These are phyloP conservation scores for Turritopsis rubra DNA, from an alignment of 30 jellyfish, hydroid and myxozoan genomes.

Conservation along the genomic window DNA sequence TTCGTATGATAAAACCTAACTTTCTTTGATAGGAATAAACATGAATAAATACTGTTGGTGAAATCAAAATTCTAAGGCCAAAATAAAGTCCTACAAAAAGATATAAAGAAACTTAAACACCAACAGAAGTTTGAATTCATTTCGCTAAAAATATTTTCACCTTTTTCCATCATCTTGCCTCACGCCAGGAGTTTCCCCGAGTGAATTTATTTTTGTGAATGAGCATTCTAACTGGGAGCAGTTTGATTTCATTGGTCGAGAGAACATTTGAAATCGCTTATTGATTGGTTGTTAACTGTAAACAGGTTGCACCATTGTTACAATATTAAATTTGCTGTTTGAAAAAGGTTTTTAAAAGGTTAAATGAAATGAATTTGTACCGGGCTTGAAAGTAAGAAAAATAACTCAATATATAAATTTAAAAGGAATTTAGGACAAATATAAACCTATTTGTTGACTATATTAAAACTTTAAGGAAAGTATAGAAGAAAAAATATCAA, in stretches of 20 bases:
- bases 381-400: slow-evolving; percentile 2
- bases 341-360: background rate
- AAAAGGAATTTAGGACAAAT: background rate
- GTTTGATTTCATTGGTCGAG: background rate
- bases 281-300: slow-evolving; percentile 39
- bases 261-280: slow-evolving; percentile 25
- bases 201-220: slow-evolving; percentile 24
- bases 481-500: background rate
- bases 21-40: no score
- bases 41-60: background rate
- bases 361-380: background rate
- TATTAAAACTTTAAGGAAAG: background rate
- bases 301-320: slow-evolving; percentile 77
- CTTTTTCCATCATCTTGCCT: slow-evolving; percentile 29
- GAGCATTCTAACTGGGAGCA: slow-evolving; percentile 32
- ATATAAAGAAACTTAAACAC: no score
- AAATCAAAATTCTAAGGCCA: background rate
- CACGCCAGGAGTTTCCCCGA: slow-evolving; percentile 43
- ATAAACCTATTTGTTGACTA: background rate
- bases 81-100: background rate
- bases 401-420: background rate
- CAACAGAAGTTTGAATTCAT: background rate
- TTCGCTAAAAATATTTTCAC: background rate
- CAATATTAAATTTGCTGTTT: slow-evolving; percentile 21
- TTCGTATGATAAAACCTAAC: no score